Base-by-base conservation (phyloP, 2,888 invertebrate species). In the Cephus runcator region DNA sequence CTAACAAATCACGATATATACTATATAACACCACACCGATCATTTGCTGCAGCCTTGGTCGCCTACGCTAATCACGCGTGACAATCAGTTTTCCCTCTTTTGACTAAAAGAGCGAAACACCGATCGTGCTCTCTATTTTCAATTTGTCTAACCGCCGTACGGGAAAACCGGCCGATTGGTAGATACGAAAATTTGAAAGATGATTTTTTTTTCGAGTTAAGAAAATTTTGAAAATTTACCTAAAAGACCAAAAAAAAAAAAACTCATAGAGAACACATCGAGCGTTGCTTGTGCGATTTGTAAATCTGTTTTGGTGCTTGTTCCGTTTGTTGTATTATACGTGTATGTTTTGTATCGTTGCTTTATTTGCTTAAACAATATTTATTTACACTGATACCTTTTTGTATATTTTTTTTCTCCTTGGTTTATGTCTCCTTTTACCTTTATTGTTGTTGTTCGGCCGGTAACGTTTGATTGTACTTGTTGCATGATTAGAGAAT, bases 1-100 rank as follows among this genome's bases (percentile, higher is more conserved):
- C 71, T 71, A 71, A 74, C 74, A 23, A 71, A 71, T 30, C 74
- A 74, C 74, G 34, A 34, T n/a, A 33, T 33, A 35, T 34, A 30
- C 23, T n/a, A 33, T 33, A 35, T 34, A 30, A 31, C 75, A 31
- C 69, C 11, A 56, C 68, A 36, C 75, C 74, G 35, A 56, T 56
- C 23, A 56, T 23, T 56, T 23, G 56, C 56, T 56, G 56, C 56
- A 56, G 56, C 23, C 23, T 23, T 9, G 15, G 56, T 15, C 56
- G 56, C 56, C 23, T 56, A 56, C 2, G 56, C 56, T 23, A 56
- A 56, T 23, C 6, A 56, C 56, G 23, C 56, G 1, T 23, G 23
- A 23, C 23, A 56, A 12, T 9, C 6, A 56, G 6, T 56, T 56
- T 56, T 56, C 15, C 2, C 56, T 56, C 56, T 56, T 56, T 56